Percentiles rank a stretch among this genome's conserved stretches.
Conservation (phyloP, 2,888 invertebrate species). For the Latrodectus elegans region DNA sequence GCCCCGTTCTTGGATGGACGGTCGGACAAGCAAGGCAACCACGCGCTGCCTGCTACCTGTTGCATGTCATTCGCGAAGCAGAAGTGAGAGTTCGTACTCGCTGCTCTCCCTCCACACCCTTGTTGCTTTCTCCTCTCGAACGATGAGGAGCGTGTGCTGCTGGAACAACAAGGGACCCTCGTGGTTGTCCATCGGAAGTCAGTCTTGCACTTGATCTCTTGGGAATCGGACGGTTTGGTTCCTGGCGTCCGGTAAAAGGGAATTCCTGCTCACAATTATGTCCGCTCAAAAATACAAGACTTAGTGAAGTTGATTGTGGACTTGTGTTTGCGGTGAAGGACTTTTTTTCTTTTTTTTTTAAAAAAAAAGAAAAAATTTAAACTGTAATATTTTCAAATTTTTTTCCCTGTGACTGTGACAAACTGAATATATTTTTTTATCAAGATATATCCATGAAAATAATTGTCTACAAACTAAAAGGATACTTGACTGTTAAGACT, state of each 20-base stretch:
- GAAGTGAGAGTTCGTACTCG: slow-evolving; percentile 56
- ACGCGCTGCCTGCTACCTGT: slow-evolving; percentile 51
- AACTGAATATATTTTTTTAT: too few relatives aligned
- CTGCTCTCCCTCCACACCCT: slow-evolving; percentile 30
- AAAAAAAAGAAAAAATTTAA: too few relatives aligned
- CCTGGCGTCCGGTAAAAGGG: slow-evolving; percentile 3
- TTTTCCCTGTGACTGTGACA: too few relatives aligned
- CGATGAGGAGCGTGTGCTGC: slow-evolving; percentile 17
- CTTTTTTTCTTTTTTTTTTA: slow-evolving; percentile 2
- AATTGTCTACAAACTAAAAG: too few relatives aligned
- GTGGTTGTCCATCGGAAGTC: slow-evolving; percentile 58
- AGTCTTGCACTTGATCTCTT: slow-evolving; percentile 32
- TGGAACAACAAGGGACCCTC: slow-evolving; percentile 8
- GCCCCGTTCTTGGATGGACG: slow-evolving; percentile 14
- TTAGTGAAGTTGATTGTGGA: slow-evolving; percentile 2
- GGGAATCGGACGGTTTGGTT: slow-evolving; percentile 20
- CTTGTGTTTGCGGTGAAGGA: neutral
- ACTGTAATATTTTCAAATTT: too few relatives aligned
- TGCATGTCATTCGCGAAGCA: slow-evolving; percentile 45
- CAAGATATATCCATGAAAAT: too few relatives aligned
- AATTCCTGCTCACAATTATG: neutral
- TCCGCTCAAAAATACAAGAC: neutral
- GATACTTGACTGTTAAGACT: too few relatives aligned
- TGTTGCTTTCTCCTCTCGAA: slow-evolving; percentile 18
- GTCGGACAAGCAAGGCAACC: slow-evolving; percentile 29